These are phyloP conservation scores for Callipepla squamata DNA, from an alignment of 2,113 vertebrate species.

Conservation along the genomic window DNA sequence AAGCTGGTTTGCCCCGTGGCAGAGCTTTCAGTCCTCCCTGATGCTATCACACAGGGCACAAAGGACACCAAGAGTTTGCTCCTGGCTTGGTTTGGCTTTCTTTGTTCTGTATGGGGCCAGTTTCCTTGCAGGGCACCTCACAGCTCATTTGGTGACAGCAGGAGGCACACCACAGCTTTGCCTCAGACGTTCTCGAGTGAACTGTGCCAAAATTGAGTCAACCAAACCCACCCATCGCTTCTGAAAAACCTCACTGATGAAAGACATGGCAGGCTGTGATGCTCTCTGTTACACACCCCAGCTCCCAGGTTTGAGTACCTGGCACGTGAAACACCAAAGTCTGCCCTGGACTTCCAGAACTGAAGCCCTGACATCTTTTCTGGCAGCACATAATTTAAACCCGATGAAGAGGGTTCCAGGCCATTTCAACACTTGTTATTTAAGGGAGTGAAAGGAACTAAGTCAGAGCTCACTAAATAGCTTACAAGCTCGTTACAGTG, in stretches of 20 bases:
- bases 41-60: not conserved
- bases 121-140: not conserved
- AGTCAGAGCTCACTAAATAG: not conserved
- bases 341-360: not conserved
- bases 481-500: not conserved
- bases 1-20: not conserved
- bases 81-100: not conserved
- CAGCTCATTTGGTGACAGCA: not conserved
- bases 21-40: not conserved
- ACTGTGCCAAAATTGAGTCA: accelerated
- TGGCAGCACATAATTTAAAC: not conserved
- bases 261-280: not conserved
- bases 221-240: not conserved
- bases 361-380: not conserved
- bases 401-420: not conserved
- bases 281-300: accelerated
- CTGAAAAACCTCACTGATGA: not conserved
- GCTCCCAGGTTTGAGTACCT: not conserved
- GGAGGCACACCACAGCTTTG: not conserved
- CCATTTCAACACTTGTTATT: not conserved
- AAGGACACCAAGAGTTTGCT: not conserved
- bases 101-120: not conserved
- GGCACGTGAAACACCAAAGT: not conserved
- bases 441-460: not conserved
- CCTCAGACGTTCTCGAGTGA: accelerated